These are phyloP conservation scores for Caenorhabditis auriculariae DNA, from an alignment of 2,888 invertebrate genomes.

Conservation along the genomic window DNA sequence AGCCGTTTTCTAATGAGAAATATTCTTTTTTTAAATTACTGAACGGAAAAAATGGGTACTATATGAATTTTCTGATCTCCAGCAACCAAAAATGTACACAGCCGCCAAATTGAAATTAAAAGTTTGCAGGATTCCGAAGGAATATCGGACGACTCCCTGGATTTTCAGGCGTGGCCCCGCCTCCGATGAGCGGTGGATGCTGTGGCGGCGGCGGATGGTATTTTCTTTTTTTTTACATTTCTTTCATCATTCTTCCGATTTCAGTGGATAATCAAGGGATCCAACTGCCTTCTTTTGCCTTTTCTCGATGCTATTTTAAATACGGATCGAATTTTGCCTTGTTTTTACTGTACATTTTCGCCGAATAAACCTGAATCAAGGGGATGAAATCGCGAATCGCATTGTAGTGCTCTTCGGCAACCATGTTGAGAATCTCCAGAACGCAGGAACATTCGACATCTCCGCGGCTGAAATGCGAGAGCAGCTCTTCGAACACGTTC, in stretches of 20 bases:
- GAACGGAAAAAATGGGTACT: not conserved
- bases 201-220: conserved; percentile 36
- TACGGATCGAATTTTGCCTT: too few species aligned
- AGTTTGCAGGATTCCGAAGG: conserved; percentile 9
- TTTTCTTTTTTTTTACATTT: conserved; percentile 1
- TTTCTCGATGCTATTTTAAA: too few species aligned
- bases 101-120: too few species aligned
- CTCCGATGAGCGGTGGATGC: conserved; percentile 40
- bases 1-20: too few species aligned
- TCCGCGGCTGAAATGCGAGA: conserved; percentile 14
- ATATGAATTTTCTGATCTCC: too few species aligned
- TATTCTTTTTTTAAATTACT: not conserved
- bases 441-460: conserved; percentile 22
- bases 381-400: conserved; percentile 11
- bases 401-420: conserved; percentile 6
- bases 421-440: conserved; percentile 13
- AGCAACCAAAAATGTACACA: too few species aligned
- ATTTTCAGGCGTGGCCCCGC: conserved; percentile 28
- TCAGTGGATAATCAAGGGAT: conserved; percentile 2
- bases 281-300: too few species aligned
- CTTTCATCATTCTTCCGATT: conserved; percentile 1
- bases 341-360: too few species aligned
- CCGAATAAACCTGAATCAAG: conserved; percentile 25
- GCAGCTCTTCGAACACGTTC: conserved; percentile 15
- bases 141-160: conserved; percentile 23